Percentiles rank a stretch among this genome's conserved stretches.
These are phyloP conservation scores for Drosophila longiperda DNA, from an alignment of 2,888 invertebrate species.

Conservation along the genomic window DNA sequence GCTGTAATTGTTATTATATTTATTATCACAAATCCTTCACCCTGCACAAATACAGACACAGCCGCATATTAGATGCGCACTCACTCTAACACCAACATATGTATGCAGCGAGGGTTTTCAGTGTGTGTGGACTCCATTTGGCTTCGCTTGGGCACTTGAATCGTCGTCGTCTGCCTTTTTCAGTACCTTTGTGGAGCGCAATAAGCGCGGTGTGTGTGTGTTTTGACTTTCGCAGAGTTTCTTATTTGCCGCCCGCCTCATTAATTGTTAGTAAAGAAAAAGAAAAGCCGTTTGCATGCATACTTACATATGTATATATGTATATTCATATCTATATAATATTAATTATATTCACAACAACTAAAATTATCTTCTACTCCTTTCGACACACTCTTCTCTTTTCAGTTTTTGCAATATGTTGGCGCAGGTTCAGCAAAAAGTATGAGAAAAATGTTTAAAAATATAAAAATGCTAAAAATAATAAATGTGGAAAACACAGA, in stretches of 20 bases:
- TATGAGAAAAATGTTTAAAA: slow-evolving; percentile 57
- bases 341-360: slow-evolving; percentile 28
- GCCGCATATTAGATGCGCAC: slow-evolving; percentile 6
- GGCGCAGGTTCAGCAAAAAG: slow-evolving; percentile 75
- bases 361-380: slow-evolving; percentile 28
- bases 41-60: slow-evolving; percentile 20
- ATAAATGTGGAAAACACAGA: slow-evolving; percentile 35
- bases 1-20: slow-evolving; percentile 78
- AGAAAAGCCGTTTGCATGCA: slow-evolving; percentile 14
- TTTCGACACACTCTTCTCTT: slow-evolving; percentile 47
- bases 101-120: slow-evolving; percentile 41
- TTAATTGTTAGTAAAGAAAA: slow-evolving; percentile 59
- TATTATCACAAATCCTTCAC: slow-evolving; percentile 53
- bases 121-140: slow-evolving; percentile 73
- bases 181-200: slow-evolving; percentile 78
- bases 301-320: slow-evolving; percentile 7
- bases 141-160: slow-evolving; percentile 70
- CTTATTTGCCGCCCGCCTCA: slow-evolving; percentile 70
- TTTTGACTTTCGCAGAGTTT: slow-evolving; percentile 63
- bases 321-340: slow-evolving; percentile 8
- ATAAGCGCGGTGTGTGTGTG: slow-evolving; percentile 71
- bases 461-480: slow-evolving; percentile 59
- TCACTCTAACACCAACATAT: slow-evolving; percentile 24
- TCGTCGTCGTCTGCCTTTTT: slow-evolving; percentile 57
- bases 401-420: slow-evolving; percentile 73